phyloP scores from a whole-genome alignment of 2,888 invertebrate species.

The Ernsta delagoae region DNA sequence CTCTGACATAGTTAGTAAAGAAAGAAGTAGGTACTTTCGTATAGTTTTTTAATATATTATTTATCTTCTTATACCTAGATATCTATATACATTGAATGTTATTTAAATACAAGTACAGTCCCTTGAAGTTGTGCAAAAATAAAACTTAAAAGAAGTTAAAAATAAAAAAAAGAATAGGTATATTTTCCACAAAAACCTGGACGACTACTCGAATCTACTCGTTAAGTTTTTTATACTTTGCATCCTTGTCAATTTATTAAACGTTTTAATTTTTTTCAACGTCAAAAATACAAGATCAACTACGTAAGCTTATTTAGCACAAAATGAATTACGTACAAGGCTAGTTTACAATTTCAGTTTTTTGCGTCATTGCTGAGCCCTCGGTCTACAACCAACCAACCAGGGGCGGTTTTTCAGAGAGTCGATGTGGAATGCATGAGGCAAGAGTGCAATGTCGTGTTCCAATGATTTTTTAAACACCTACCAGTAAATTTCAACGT shows the following conservation, averaged over 20 bases:
- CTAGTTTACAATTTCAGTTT: constrained; percentile 12
- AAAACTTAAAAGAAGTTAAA: too few species aligned
- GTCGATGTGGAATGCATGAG: constrained; percentile 45
- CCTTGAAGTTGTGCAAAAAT: too few species aligned
- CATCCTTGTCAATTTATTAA: neutral
- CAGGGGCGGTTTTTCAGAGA: constrained; percentile 28
- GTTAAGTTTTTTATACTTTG: too few species aligned
- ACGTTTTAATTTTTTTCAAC: neutral
- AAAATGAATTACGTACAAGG: constrained; percentile 4
- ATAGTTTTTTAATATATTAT: too few species aligned
- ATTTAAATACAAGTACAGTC: too few species aligned
- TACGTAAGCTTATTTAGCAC: neutral
- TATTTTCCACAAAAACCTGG: too few species aligned
- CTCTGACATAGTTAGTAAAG: too few species aligned
- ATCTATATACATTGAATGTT: too few species aligned
- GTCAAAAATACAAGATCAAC: neutral
- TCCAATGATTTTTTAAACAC: constrained; percentile 56
- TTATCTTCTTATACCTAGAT: too few species aligned
- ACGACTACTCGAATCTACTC: too few species aligned
- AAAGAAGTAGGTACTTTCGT: too few species aligned
- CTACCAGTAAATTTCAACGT: constrained; percentile 42
- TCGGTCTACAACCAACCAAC: constrained; percentile 3
- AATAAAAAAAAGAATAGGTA: too few species aligned
- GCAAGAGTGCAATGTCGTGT: constrained; percentile 53
- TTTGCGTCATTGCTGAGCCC: constrained; percentile 10